Evolutionary conservation across 2,113 vertebrate species (phyloP), one percentile per base, ranked within the genome.

Genomic region (Xiphophorus maculatus): DNA sequence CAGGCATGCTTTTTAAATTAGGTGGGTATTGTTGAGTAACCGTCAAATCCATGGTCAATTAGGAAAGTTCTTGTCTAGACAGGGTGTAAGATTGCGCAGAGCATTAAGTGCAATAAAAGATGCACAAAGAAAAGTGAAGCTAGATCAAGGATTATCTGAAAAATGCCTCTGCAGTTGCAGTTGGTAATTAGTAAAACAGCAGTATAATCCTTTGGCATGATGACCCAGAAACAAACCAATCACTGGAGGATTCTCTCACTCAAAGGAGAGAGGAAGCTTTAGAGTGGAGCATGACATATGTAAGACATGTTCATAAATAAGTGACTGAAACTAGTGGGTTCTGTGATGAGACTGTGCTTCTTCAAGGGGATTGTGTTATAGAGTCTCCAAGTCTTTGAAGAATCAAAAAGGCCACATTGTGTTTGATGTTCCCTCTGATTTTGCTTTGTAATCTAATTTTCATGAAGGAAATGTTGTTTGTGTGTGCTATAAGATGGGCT

Each of bases 361-460:
- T 88, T 79, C 73, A 81, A 84, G 87, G 77, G 84, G 82, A 66
- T 84, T 78, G 77, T 77, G 66, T 83, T 82, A 67, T 48, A 42
- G 63, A 75, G 75, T 69, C 63, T 81, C 74, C 66, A 83, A 82
- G 63, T 66, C 80, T 85, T 88, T 85, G 82, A 85, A 84, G 78
- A 87, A 88, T 91, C 84, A 85, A 86, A 58, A 85, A 79, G 9
- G 54, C 66, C 33, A 61, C 84, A 82, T 87, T 80, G 79, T 37
- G 84, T 89, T 90, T 91, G 89, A 90, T 89, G 81, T 89, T 80
- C 79, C 71, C 74, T 81, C 74, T 54, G 87, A 89, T 88, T 83
- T 73, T 82, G 79, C 69, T 1, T 19, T 89, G 78, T 83, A 85
- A 90, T 90, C 60, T 70, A 84, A 82, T 88, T 89, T 90, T 90